Evolutionary conservation across 1,140 invertebrate genomes (phyloP).

Genomic region (Bombus cullumanus): DNA sequence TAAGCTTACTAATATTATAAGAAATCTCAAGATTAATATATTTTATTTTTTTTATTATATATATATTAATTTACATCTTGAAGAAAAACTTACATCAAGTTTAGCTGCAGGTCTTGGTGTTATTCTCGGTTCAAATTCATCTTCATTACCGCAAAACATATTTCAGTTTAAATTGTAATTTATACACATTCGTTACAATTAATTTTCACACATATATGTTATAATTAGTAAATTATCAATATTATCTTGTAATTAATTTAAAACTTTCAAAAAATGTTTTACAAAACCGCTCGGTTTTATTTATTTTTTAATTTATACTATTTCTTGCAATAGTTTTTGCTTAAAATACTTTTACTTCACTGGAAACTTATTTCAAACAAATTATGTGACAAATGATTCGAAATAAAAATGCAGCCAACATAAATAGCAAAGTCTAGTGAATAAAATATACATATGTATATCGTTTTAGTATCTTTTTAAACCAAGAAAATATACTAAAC

Average conservation of each 20-base stretch:
- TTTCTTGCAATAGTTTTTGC: background rate
- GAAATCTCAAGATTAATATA: background rate
- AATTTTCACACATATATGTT: background rate
- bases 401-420: slow-evolving; percentile 33
- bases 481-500: no score
- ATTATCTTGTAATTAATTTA: background rate
- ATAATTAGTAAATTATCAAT: background rate
- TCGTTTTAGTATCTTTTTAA: background rate
- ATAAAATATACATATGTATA: background rate
- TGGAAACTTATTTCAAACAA: slow-evolving; percentile 35
- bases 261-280: background rate
- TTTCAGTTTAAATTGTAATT: slow-evolving; percentile 2
- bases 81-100: slow-evolving; percentile 59
- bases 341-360: background rate
- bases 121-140: slow-evolving; percentile 71
- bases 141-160: slow-evolving; percentile 46
- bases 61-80: background rate
- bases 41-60: background rate
- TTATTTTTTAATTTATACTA: background rate
- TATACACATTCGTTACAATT: background rate
- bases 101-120: slow-evolving; percentile 67
- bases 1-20: background rate
- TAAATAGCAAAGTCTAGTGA: slow-evolving; percentile 3
- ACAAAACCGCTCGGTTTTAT: background rate
- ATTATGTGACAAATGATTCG: slow-evolving; percentile 29